Conservation (phyloP, 64 coral and sea anemone genomes). For the Dendronephthya gigantea region DNA sequence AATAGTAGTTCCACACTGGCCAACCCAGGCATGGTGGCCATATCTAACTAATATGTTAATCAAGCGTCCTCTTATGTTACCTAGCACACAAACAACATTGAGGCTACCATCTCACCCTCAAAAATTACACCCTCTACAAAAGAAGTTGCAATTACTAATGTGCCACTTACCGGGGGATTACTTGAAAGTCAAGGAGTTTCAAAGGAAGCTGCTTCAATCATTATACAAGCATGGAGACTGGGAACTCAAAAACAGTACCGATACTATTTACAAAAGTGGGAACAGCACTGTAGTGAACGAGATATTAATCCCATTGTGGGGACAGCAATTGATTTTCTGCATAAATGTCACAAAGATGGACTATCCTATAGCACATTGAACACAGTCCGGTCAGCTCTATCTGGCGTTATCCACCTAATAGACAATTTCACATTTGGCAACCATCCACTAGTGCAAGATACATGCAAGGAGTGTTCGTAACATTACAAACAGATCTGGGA, state of each 20-base stretch:
- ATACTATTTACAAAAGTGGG: constrained; percentile 27
- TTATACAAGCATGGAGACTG: constrained; percentile 20
- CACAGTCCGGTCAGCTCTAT: constrained; percentile 28
- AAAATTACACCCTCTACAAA: constrained; percentile 15
- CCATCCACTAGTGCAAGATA: neutral
- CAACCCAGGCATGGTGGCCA: constrained; percentile 43
- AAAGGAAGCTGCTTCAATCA: constrained; percentile 16
- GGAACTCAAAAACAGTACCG: constrained; percentile 38
- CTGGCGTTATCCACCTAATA: neutral
- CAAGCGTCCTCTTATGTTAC: constrained; percentile 23
- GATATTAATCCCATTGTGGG: constrained; percentile 31
- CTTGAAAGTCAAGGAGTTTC: constrained; percentile 27
- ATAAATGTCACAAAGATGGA: neutral
- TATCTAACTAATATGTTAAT: constrained; percentile 21
- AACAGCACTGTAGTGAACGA: constrained; percentile 22
- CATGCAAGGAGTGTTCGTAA: neutral
- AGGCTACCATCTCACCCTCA: constrained; percentile 6
- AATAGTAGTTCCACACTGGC: constrained; percentile 44
- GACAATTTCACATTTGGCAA: neutral
- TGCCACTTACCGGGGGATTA: constrained; percentile 34
- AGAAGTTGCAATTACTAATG: constrained; percentile 24
- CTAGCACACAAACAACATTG: constrained; percentile 25
- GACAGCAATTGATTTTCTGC: constrained; percentile 25
- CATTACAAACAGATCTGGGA: constrained; percentile 40
- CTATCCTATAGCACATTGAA: neutral